Percentiles rank a stretch among this genome's conserved stretches.
phyloP scores from a whole-genome alignment of 2,797 vertebrate species.

The Cossypha dichroa region DNA sequence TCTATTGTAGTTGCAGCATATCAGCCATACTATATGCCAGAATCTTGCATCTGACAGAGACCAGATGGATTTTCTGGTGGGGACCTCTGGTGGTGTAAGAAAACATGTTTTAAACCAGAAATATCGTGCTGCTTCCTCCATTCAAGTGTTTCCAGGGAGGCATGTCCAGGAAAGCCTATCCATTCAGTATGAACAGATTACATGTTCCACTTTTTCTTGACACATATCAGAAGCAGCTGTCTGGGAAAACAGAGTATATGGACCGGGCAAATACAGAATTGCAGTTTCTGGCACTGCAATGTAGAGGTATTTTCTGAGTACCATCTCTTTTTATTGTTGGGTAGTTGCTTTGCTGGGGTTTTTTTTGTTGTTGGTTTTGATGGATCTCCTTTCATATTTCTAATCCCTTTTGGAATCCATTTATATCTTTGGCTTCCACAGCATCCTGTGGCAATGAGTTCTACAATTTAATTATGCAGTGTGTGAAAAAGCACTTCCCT shows the following conservation, averaged over 20 bases:
- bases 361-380: not conserved
- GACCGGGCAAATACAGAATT: not conserved
- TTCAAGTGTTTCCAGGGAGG: not conserved
- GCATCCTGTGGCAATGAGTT: constrained; percentile 19
- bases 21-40: not conserved
- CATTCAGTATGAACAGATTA: not conserved
- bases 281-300: not conserved
- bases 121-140: not conserved
- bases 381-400: not conserved
- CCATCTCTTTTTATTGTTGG: not conserved
- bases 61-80: not conserved
- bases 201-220: not conserved
- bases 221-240: not conserved
- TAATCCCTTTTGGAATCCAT: not conserved
- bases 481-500: constrained; percentile 53
- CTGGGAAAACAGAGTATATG: not conserved
- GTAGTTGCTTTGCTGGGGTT: not conserved
- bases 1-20: not conserved
- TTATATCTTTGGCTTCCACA: constrained; percentile 11
- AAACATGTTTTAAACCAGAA: not conserved
- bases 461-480: constrained; percentile 32
- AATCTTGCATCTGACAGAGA: not conserved
- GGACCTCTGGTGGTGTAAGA: not conserved
- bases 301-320: not conserved
- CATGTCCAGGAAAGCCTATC: not conserved